phyloP scores from a whole-genome alignment of 1,140 invertebrate species.

The Drosophila navojoa region DNA sequence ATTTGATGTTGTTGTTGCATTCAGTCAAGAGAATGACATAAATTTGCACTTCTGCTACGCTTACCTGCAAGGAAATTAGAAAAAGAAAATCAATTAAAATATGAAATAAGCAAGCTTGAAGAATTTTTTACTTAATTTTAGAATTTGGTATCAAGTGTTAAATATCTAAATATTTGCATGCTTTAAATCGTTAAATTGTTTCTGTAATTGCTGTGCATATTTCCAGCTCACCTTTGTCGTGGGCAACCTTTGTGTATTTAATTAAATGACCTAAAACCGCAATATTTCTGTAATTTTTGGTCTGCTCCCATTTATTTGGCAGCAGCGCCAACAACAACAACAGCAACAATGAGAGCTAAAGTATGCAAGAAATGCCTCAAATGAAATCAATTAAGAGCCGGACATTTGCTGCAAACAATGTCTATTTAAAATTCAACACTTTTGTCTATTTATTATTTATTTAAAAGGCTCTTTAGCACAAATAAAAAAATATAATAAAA shows the following conservation, averaged over 20 bases:
- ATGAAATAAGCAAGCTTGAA: background rate
- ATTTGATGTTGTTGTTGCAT: background rate
- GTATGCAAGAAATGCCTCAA: slow-evolving; percentile 1
- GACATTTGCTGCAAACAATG: background rate
- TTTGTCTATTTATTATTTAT: slow-evolving; percentile 14
- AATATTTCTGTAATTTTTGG: slow-evolving; percentile 7
- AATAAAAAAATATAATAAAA: background rate
- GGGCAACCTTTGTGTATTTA: background rate
- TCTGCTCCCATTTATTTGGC: background rate
- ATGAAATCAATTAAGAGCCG: slow-evolving; percentile 1
- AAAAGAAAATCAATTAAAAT: slow-evolving; percentile 3
- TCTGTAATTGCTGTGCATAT: background rate
- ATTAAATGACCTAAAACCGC: slow-evolving; percentile 18
- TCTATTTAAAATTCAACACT: too few relatives aligned
- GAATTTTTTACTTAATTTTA: background rate
- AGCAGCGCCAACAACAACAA: background rate
- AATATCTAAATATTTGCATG: too few relatives aligned
- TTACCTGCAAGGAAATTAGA: slow-evolving; percentile 23
- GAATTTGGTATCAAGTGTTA: background rate
- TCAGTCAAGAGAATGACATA: background rate
- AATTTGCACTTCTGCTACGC: background rate
- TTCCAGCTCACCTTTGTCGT: background rate
- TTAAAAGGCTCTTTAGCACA: background rate
- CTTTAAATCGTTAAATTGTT: too few relatives aligned
- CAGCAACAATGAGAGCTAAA: background rate